Percentiles rank a stretch among this genome's conserved stretches.
phyloP scores from a whole-genome alignment of 2,797 vertebrate species.

The Lagorchestes hirsutus region DNA sequence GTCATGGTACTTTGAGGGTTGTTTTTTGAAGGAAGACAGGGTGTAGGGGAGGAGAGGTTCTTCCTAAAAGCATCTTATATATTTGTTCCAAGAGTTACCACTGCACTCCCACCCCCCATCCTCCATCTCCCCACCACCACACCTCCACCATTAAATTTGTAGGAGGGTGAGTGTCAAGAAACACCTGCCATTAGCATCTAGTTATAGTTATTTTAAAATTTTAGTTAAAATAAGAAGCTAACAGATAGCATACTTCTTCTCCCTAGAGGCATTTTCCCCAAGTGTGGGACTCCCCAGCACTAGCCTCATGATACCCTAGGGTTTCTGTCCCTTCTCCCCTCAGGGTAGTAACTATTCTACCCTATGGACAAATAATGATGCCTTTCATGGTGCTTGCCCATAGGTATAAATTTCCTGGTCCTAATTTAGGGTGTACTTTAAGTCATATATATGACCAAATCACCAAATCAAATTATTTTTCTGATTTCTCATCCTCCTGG shows the following conservation, averaged over 20 bases:
- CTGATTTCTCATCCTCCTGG: background rate
- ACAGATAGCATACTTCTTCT: background rate
- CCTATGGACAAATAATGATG: background rate
- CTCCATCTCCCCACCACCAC: too few relatives aligned
- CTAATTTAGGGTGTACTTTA: background rate
- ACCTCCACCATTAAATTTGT: background rate
- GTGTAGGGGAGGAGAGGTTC: too few relatives aligned
- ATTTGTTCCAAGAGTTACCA: too few relatives aligned
- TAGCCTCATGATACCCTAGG: background rate
- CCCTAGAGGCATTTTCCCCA: background rate
- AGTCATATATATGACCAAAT: background rate
- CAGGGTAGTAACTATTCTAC: background rate
- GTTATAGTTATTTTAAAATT: background rate
- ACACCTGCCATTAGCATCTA: background rate
- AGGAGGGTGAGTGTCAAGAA: background rate
- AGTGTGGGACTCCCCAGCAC: background rate
- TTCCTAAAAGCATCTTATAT: too few relatives aligned
- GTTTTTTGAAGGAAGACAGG: too few relatives aligned
- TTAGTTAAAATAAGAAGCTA: too few relatives aligned
- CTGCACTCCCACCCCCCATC: background rate
- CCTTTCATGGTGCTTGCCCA: background rate
- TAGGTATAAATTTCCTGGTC: background rate
- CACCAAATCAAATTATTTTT: background rate
- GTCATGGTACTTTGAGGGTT: too few relatives aligned
- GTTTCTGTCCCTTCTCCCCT: background rate